Evolutionary conservation across 2,797 vertebrate genomes (phyloP), one percentile per base, ranked within the genome.

Genomic region (Mus spretus): DNA sequence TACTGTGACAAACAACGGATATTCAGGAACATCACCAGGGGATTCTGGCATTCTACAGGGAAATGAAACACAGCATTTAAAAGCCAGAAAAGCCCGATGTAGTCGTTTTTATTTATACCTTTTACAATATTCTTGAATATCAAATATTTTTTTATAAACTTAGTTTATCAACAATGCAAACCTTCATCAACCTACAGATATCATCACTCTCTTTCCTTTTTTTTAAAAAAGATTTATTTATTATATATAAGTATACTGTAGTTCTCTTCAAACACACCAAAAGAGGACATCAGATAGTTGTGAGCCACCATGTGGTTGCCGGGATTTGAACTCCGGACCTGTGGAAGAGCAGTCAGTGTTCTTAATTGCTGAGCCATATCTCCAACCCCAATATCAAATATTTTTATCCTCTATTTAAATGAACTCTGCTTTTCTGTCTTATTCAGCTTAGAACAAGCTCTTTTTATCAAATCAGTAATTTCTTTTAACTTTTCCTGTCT

Each of bases 1-100:
- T 12, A 99, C 99, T 92, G 99, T 99, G 98, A 99, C 99, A 98
- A 99, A 99, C 95, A 99, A 98, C 97, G 99, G 98, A 97, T 99
- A 99, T 97, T 99, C 99, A 8, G 98, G 92, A 97, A 98, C 97
- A 96, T 99, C 99, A 93, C 98, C 97, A 95, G 99, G 99, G 91
- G 98, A 99, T 96, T 99, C 99, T 96, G 98, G 98, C 97, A 99
- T 98, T 98, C 99, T 99, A 70, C 31, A 96, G 90, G 44, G 63
- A 83, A 95, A 80, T 9, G 93, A 93, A 90, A 87, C 19, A 59
- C 13, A 84, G 2, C 13, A 77, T 86, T 97, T 83, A 96, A 89
- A 95, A 96, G 22, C n/a, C 47, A 81, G 26, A 40, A 31, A 57
- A 92, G 37, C 50, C 95, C 87, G 14, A 92, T 63, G 65, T 40